phyloP scores from a whole-genome alignment of 2,113 vertebrate genomes.

The Paraplagusia blochii region DNA sequence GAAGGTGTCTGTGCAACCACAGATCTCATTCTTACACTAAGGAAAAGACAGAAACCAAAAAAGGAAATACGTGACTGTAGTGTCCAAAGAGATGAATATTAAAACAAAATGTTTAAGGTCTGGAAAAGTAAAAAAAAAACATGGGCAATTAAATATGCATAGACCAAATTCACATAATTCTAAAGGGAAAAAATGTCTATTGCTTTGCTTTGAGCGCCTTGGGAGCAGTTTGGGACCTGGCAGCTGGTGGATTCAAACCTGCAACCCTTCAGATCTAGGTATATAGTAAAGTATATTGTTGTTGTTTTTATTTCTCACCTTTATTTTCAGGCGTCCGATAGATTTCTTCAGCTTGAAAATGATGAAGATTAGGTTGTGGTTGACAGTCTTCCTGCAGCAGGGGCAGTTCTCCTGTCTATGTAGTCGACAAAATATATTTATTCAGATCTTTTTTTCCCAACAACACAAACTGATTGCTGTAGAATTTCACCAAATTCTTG shows the following conservation, averaged over 20 bases:
- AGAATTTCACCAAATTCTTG: not conserved
- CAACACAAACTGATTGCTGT: not conserved
- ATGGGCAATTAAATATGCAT: too few relatives aligned
- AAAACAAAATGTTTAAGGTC: too few relatives aligned
- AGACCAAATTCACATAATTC: too few relatives aligned
- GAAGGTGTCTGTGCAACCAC: conserved; percentile 77
- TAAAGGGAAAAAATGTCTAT: too few relatives aligned
- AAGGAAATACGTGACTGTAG: too few relatives aligned
- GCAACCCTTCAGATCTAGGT: too few relatives aligned
- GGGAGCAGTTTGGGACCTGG: too few relatives aligned
- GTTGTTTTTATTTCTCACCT: conserved; percentile 73
- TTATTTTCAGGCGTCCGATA: conserved; percentile 79
- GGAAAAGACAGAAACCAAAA: conserved; percentile 7
- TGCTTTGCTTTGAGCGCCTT: too few relatives aligned
- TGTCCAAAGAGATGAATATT: too few relatives aligned
- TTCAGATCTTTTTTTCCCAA: not conserved
- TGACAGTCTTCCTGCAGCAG: conserved; percentile 79
- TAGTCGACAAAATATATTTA: conserved; percentile 10
- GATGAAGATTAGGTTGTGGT: conserved; percentile 72
- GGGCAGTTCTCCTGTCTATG: conserved; percentile 82
- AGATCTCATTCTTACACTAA: conserved; percentile 82
- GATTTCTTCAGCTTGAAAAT: conserved; percentile 80
- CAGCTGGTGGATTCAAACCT: too few relatives aligned
- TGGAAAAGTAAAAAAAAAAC: too few relatives aligned
- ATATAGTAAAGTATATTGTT: too few relatives aligned